Evolutionary conservation across 2,888 invertebrate genomes (phyloP).

Genomic region (Latrodectus elegans): DNA sequence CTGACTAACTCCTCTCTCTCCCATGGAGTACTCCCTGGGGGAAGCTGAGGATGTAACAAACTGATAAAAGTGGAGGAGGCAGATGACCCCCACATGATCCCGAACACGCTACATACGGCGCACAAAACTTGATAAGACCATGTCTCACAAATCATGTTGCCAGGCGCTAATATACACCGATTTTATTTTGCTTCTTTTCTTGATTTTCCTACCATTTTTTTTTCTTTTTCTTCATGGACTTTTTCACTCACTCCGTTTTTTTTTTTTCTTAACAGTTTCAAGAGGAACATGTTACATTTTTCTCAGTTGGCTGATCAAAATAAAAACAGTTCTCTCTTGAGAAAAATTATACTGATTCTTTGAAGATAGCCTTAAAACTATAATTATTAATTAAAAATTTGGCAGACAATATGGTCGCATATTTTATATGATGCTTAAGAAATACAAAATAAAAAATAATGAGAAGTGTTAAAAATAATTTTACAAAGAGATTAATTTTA

Average conservation of each 20-base stretch:
- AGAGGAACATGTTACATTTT: background rate
- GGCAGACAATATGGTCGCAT: too few relatives aligned
- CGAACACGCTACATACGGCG: conserved; percentile 32
- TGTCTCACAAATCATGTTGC: conserved; percentile 46
- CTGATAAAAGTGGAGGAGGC: conserved; percentile 67
- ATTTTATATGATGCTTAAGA: too few relatives aligned
- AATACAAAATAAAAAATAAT: too few relatives aligned
- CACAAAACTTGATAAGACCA: conserved; percentile 49
- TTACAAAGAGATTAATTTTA: too few relatives aligned
- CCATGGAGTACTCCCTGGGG: conserved; percentile 47
- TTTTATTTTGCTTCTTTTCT: conserved; percentile 13
- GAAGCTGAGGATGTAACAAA: conserved; percentile 63
- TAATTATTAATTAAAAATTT: too few relatives aligned
- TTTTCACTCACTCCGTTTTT: background rate
- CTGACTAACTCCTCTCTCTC: conserved; percentile 48
- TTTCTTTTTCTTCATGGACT: background rate
- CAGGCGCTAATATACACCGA: conserved; percentile 7
- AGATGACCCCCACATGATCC: conserved; percentile 60
- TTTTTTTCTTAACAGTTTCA: background rate
- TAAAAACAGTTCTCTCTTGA: background rate
- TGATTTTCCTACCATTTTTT: background rate
- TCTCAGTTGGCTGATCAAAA: background rate
- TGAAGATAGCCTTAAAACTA: background rate
- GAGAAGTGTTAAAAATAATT: too few relatives aligned
- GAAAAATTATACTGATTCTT: background rate